Evolutionary conservation across 2,797 vertebrate genomes (phyloP), one percentile per base, ranked within the genome.

Genomic region (Leptatherina wallacei): DNA sequence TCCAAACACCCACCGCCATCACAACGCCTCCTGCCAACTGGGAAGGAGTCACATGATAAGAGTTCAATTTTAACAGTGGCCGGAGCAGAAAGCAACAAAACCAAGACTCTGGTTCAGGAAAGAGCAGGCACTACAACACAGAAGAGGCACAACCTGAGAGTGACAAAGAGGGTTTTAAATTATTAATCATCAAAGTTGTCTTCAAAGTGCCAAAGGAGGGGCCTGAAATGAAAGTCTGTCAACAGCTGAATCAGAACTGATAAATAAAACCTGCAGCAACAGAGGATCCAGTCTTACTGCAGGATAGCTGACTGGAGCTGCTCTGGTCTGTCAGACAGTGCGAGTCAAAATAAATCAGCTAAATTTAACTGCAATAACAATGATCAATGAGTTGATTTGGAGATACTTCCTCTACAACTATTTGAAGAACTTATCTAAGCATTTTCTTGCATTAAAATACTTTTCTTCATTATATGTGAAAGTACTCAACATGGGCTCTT

Each of bases 1-100:
- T 98, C 98, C 98, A 99, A 85, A 94, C 84, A 0, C 98, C 98
- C 85, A 99, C 97, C 0, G 95, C 98, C 96, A 98, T 97, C 82
- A 99, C 97, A 0, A 95, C 96, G 47, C 96, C 95, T 0, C 98
- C 98, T 24, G 98, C 97, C 94, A 99, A 83, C 98, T 99, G 85
- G 29, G 69, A 86, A 79, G 75, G 52, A 68, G 71, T 61, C 47
- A 78, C 35, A 66, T 11, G 66, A 61, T 71, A 3, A 81, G 42
- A 67, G 40, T 64, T 29, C 8, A 24, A 32, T 62, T 44, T 55
- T 29, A 51, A 30, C 27, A 30, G 44, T 0, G 22, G 30, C 7
- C 13, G 18, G 44, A 14, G 16, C 13, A 4, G 9, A 52, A 52
- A 32, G 59, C 7, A n/a, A 12, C 10, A 27, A 36, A 59, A 27